These are phyloP conservation scores for Semotilus atromaculatus DNA, from an alignment of 2,797 vertebrate genomes.

Conservation along the genomic window DNA sequence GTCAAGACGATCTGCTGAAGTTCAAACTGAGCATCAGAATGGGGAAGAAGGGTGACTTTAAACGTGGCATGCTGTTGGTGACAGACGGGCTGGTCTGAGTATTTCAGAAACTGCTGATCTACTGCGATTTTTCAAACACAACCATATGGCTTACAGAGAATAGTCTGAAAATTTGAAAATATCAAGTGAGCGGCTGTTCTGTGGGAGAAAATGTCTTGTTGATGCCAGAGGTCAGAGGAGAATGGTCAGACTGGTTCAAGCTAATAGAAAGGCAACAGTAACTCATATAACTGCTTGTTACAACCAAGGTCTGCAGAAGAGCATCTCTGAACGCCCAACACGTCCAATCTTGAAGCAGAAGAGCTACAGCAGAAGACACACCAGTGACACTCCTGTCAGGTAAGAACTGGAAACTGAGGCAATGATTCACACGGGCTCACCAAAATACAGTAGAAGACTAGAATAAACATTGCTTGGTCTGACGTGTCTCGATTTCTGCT, in stretches of 20 bases:
- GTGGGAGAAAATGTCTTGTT: slow-evolving; percentile 42
- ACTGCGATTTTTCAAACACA: not conserved
- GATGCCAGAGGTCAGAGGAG: slow-evolving; percentile 56
- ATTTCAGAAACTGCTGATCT: not conserved
- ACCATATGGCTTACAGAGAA: not conserved
- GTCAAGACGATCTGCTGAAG: no score
- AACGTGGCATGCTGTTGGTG: no score
- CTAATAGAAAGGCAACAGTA: slow-evolving; percentile 16
- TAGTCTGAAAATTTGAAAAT: not conserved
- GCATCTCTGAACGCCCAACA: no score
- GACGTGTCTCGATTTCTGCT: not conserved
- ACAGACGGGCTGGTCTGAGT: no score
- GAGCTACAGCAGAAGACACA: no score
- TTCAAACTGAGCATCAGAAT: no score
- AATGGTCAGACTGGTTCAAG: slow-evolving; percentile 44
- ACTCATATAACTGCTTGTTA: not conserved
- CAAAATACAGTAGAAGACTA: not conserved
- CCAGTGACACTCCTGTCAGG: no score
- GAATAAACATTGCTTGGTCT: not conserved
- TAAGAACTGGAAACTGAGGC: no score
- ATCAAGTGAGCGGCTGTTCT: not conserved
- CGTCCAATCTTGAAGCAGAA: no score
- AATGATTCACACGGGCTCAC: no score
- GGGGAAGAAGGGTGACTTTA: no score
- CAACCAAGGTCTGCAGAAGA: not conserved